Evolutionary conservation across 64 coral and sea anemone species (phyloP).

Genomic region (Platygyra sinensis): DNA sequence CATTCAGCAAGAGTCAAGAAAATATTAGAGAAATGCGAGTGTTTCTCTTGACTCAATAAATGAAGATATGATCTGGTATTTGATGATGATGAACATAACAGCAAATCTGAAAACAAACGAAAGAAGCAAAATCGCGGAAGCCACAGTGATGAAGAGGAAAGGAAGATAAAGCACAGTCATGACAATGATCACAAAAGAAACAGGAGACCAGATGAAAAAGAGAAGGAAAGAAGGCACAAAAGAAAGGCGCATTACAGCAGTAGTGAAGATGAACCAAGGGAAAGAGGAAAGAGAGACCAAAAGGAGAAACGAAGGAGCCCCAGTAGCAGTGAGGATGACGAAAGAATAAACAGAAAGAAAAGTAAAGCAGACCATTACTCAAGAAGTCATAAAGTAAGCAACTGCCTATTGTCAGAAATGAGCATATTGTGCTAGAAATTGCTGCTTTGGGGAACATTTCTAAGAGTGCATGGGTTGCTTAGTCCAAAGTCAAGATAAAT

Average conservation of each 20-base stretch:
- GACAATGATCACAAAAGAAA: conserved; percentile 1
- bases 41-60: neutral
- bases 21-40: too few species aligned
- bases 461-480: too few species aligned
- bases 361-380: neutral
- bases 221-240: conserved; percentile 14
- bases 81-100: conserved; percentile 61
- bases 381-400: conserved; percentile 6
- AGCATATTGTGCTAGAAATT: too few species aligned
- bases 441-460: too few species aligned
- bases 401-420: neutral
- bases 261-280: conserved; percentile 7
- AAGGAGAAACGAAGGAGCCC: conserved; percentile 3
- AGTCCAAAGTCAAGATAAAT: neutral
- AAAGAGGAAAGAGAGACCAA: conserved; percentile 7
- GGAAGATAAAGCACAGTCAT: neutral
- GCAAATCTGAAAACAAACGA: conserved; percentile 8
- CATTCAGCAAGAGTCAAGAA: too few species aligned
- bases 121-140: conserved; percentile 32
- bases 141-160: conserved; percentile 35
- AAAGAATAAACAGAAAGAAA: conserved; percentile 2
- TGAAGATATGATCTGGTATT: conserved; percentile 80
- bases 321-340: conserved; percentile 26
- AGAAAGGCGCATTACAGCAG: conserved; percentile 19
- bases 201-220: neutral